Base-by-base conservation (phyloP, 2,113 vertebrate genomes). In the Lycocorax pyrrhopterus region DNA sequence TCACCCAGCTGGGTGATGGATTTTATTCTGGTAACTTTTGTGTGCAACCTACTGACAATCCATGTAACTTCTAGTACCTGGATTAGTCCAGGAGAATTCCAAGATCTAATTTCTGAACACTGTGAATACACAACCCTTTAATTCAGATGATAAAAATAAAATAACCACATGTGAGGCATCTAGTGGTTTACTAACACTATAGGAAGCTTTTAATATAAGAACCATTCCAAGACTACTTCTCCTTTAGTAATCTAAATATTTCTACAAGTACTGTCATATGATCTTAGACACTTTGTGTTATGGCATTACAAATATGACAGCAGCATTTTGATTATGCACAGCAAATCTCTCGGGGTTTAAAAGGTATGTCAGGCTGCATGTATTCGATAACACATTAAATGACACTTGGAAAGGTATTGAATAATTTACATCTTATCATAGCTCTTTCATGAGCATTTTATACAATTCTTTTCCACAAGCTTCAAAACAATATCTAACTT, bases 251-350 rank as follows among this genome's bases (percentile, higher is more conserved):
- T 93, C 84, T 91, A 90, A 96, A 93, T 90, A 94, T 96, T 94
- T 96, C 93, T 64, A 92, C 91, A 94, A 96, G 94, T 12, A 71
- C 78, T 94, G 90, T 83, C 95, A 96, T 77, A 91, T 59, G 88
- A 97, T 93, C 87, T 89, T 78, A 96, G 96, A 90, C 77, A 73
- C 51, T 60, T 56, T 37, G 55, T 67, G 79, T 83, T 90, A 51
- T 9, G 47, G 81, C 63, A 96, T 95, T 84, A 88, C 80, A 95
- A 91, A 94, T 77, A 95, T 68, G 95, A 97, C 96, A 97, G 94
- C 90, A 74, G 83, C 33, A 2, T 94, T 94, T 93, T 90, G 81
- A 94, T 94, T 77, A 93, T 7, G 64, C 88, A 86, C 55, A 90
- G 93, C 68, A 91, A 95, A 94, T 80, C 89, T 92, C 90, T 59